phyloP scores from a whole-genome alignment of 64 coral and sea anemone genomes.

The Actinia equina region DNA sequence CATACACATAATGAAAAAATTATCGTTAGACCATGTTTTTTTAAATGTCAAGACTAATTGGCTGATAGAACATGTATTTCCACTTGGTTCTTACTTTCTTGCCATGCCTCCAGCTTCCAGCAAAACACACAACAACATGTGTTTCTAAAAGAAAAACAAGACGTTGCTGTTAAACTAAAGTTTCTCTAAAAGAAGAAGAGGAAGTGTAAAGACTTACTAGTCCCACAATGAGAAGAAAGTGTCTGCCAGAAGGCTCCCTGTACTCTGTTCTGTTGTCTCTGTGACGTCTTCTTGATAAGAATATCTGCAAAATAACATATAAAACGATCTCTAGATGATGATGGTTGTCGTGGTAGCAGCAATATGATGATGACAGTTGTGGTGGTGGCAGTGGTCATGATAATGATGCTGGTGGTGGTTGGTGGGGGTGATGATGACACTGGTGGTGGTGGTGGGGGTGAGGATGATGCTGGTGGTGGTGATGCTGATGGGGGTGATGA shows the following conservation, averaged over 20 bases:
- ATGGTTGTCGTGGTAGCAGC: background rate
- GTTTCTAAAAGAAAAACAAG: conserved; percentile 68
- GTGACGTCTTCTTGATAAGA: conserved; percentile 19
- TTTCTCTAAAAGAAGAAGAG: background rate
- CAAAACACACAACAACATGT: conserved; percentile 88
- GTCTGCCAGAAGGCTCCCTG: conserved; percentile 38
- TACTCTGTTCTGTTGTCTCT: conserved; percentile 36
- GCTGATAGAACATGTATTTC: too few species aligned
- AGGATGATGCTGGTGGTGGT: background rate
- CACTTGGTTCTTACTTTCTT: conserved; percentile 44
- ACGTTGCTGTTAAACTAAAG: background rate
- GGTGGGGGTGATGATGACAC: background rate
- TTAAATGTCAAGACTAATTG: too few species aligned
- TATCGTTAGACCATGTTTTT: too few species aligned
- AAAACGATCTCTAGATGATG: background rate
- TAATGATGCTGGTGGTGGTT: background rate
- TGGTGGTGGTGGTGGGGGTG: background rate
- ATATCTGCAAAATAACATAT: background rate
- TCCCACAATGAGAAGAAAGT: conserved; percentile 69
- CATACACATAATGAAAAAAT: background rate
- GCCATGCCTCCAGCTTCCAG: conserved; percentile 83
- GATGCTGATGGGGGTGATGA: too few species aligned
- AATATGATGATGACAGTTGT: background rate
- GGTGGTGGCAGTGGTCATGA: background rate
- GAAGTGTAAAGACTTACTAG: conserved; percentile 31